Evolutionary conservation across 1,140 invertebrate genomes (phyloP).

Genomic region (Calosoma granatense): DNA sequence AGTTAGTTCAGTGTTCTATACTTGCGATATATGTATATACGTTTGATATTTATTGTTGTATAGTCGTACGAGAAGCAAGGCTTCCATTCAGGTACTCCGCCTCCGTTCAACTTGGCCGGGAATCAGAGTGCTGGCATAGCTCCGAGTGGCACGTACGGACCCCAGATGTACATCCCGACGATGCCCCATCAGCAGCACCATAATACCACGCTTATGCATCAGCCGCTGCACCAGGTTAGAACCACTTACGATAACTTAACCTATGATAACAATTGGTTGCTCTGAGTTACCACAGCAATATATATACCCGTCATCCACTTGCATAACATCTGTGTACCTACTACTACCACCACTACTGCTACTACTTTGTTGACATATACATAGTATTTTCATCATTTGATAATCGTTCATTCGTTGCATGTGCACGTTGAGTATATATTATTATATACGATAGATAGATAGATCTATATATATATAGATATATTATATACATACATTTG

Average conservation of each 20-base stretch:
- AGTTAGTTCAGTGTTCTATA: constrained; percentile 28
- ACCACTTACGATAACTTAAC: background rate
- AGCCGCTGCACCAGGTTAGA: constrained; percentile 60
- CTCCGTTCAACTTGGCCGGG: constrained; percentile 63
- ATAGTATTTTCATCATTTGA: constrained; percentile 5
- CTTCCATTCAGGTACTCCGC: constrained; percentile 73
- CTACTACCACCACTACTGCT: background rate
- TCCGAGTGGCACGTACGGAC: constrained; percentile 50
- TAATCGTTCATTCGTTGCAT: background rate
- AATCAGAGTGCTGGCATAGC: constrained; percentile 61
- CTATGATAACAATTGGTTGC: background rate
- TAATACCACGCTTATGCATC: constrained; percentile 56
- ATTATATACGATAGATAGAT: background rate
- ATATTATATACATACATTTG: background rate
- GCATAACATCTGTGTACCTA: background rate
- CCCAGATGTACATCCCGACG: constrained; percentile 62
- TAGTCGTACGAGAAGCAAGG: constrained; percentile 78
- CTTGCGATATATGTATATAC: background rate
- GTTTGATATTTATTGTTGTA: constrained; percentile 18
- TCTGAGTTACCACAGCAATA: constrained; percentile 1
- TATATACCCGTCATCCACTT: background rate
- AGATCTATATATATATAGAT: background rate
- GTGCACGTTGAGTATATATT: background rate
- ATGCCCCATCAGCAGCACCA: constrained; percentile 51
- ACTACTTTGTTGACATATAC: no score